Evolutionary conservation across 2,113 vertebrate species (phyloP).

Genomic region (Oncorhynchus masou): DNA sequence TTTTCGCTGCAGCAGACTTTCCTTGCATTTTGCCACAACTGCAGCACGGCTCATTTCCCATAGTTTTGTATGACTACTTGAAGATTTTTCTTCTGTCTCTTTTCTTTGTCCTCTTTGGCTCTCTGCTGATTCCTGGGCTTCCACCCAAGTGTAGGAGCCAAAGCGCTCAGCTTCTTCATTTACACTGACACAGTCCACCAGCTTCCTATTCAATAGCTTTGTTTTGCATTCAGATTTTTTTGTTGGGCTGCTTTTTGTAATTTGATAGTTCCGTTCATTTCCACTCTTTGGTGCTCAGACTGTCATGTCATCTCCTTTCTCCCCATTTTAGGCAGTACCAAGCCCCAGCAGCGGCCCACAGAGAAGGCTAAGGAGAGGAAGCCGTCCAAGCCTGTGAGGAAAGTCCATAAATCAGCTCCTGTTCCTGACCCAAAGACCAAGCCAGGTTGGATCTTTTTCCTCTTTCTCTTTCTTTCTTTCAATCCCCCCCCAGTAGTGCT

Average conservation of each 20-base stretch:
- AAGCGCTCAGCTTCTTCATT: background rate
- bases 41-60: slow-evolving; percentile 1
- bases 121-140: background rate
- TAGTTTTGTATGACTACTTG: background rate
- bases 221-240: background rate
- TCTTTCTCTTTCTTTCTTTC: slow-evolving; percentile 15
- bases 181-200: background rate
- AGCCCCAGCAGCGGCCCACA: slow-evolving; percentile 65
- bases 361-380: slow-evolving; percentile 81
- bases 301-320: background rate
- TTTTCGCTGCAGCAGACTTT: slow-evolving; percentile 10
- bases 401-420: slow-evolving; percentile 79
- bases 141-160: background rate
- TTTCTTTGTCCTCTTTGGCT: background rate
- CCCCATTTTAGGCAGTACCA: slow-evolving; percentile 50
- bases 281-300: background rate
- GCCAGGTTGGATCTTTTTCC: slow-evolving; percentile 74
- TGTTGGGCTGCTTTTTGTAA: background rate
- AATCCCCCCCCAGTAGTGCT: background rate
- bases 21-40: slow-evolving; percentile 16
- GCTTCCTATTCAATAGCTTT: slow-evolving; percentile 3
- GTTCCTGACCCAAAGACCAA: slow-evolving; percentile 77
- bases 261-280: background rate
- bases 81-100: slow-evolving; percentile 2
- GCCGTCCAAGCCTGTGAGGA: slow-evolving; percentile 80